Percentiles rank a stretch among this genome's conserved stretches.
phyloP scores from a whole-genome alignment of 2,888 invertebrate species.

The Diachrysia chrysitis region DNA sequence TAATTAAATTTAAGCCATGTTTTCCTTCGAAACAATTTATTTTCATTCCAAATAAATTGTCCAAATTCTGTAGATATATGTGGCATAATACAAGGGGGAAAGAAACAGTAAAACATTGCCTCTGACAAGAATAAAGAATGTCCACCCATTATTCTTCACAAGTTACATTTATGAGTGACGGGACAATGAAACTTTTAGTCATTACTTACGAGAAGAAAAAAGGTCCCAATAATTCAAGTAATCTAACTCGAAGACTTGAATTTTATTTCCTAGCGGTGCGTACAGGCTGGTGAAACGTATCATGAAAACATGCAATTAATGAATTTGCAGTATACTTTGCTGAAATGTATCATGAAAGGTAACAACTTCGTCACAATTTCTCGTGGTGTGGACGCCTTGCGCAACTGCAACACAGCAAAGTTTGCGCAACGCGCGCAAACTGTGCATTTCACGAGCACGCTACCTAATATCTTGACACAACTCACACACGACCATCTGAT shows the following conservation, averaged over 20 bases:
- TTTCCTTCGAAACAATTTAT: neutral
- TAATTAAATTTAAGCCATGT: too few relatives aligned
- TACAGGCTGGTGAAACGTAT: too few relatives aligned
- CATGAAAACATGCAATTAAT: too few relatives aligned
- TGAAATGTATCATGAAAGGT: too few relatives aligned
- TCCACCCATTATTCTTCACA: conserved; percentile 28
- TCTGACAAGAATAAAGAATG: conserved; percentile 38
- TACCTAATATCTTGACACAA: too few relatives aligned
- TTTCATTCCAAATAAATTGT: neutral
- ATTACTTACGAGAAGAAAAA: conserved; percentile 29
- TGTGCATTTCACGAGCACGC: too few relatives aligned
- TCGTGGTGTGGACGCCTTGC: too few relatives aligned
- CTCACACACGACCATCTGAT: too few relatives aligned
- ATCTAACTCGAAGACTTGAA: conserved; percentile 22
- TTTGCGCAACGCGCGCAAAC: too few relatives aligned
- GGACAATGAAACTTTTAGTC: conserved; percentile 44
- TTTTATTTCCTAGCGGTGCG: conserved; percentile 15
- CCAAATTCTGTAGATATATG: neutral
- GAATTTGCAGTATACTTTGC: too few relatives aligned
- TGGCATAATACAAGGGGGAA: neutral
- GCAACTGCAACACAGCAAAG: too few relatives aligned
- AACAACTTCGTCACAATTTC: too few relatives aligned
- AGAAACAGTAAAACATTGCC: conserved; percentile 17
- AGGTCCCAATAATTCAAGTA: conserved; percentile 44
- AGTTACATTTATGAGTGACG: conserved; percentile 44